Conservation (phyloP, 92 coral and sea anemone genomes). For the Bergia sp. region DNA sequence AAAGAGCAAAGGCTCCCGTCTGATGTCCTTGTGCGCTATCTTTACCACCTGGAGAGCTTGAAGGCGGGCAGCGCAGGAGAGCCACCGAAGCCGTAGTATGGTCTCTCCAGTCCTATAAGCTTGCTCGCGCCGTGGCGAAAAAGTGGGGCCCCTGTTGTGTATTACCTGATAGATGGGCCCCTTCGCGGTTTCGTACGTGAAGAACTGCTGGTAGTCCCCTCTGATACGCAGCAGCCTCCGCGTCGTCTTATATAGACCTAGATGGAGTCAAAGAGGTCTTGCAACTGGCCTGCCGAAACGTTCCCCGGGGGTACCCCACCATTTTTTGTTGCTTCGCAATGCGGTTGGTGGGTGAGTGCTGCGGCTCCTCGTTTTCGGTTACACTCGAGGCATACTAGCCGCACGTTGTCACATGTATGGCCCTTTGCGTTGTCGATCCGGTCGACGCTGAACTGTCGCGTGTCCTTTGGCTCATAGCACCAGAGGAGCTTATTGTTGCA, state of each 20-base stretch:
- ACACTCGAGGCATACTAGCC: constrained; percentile 44
- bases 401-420: constrained; percentile 26
- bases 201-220: constrained; percentile 26
- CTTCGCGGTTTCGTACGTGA: neutral
- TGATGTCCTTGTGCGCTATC: neutral
- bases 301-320: too few relatives aligned
- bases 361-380: constrained; percentile 44
- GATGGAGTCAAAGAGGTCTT: too few relatives aligned
- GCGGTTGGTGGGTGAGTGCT: neutral
- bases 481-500: constrained; percentile 49
- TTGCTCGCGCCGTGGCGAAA: neutral
- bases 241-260: neutral
- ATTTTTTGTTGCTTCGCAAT: too few relatives aligned
- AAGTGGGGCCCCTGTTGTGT: neutral
- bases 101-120: neutral
- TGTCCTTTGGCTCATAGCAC: constrained; percentile 38
- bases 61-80: neutral
- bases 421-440: constrained; percentile 39
- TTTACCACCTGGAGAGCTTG: constrained; percentile 1
- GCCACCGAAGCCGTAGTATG: neutral
- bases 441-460: constrained; percentile 41
- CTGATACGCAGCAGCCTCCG: constrained; percentile 18
- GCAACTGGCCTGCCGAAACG: too few relatives aligned
- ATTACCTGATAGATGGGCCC: neutral
- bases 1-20: constrained; percentile 7